Conservation (phyloP, 2,113 vertebrate species). For the Ascaphus truei region DNA sequence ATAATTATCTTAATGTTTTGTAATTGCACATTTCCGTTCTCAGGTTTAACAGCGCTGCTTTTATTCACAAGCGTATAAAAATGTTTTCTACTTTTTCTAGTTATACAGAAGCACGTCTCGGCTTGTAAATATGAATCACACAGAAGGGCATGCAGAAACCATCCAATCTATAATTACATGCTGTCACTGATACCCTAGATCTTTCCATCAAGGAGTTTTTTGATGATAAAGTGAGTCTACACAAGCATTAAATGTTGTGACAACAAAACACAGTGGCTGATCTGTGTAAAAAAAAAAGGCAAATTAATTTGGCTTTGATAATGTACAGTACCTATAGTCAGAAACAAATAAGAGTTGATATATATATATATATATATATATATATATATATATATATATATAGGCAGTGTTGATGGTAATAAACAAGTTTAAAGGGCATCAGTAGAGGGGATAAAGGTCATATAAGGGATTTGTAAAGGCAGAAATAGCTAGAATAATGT, state of each 20-base stretch:
- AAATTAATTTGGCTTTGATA: not conserved
- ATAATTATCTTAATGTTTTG: constrained; percentile 14
- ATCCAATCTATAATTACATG: constrained; percentile 29
- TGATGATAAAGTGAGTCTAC: constrained; percentile 23
- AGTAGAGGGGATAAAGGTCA: no score
- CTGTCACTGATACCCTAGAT: constrained; percentile 31
- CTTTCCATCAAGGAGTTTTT: constrained; percentile 9
- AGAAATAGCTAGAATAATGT: no score
- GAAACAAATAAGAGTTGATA: not conserved
- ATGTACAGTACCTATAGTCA: not conserved
- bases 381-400: no score
- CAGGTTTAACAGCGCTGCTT: constrained; percentile 11
- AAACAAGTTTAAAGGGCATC: no score
- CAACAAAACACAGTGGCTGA: constrained; percentile 1
- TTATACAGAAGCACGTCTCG: constrained; percentile 14
- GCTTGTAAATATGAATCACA: constrained; percentile 21
- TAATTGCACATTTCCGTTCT: constrained; percentile 17
- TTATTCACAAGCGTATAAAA: constrained; percentile 9
- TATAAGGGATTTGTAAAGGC: no score
- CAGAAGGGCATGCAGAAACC: constrained; percentile 21
- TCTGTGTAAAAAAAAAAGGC: not conserved
- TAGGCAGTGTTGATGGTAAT: no score
- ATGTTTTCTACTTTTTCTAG: not conserved
- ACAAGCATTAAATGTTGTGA: constrained; percentile 18
- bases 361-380: no score